These are phyloP conservation scores for Smutsia temminckii DNA, from an alignment of 2,797 vertebrate species.

Conservation along the genomic window DNA sequence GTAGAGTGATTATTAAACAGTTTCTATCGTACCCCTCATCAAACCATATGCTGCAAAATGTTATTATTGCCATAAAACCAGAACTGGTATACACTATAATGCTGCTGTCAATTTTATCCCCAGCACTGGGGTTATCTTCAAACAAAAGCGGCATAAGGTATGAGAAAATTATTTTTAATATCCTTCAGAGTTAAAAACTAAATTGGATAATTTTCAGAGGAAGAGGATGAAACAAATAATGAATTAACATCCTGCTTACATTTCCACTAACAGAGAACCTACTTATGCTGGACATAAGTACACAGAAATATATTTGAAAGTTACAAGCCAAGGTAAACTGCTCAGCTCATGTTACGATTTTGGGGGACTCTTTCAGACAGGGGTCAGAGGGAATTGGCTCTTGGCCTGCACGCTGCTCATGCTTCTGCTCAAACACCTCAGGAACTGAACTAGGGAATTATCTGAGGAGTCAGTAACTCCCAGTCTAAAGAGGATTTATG, in stretches of 20 bases:
- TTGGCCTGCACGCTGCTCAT: neutral
- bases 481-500: neutral
- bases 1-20: neutral
- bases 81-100: neutral
- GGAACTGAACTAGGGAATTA: neutral
- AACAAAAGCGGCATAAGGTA: neutral
- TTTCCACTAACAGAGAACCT: neutral
- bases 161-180: constrained; percentile 38
- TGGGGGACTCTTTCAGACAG: neutral
- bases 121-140: neutral
- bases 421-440: neutral
- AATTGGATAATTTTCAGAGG: neutral
- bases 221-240: neutral
- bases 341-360: neutral
- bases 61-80: neutral
- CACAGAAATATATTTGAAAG: constrained; percentile 19
- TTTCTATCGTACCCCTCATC: neutral
- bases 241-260: neutral
- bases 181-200: neutral
- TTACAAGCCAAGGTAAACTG: neutral
- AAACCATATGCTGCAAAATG: neutral
- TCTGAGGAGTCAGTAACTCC: neutral
- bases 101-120: neutral
- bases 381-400: neutral
- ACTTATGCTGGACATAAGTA: neutral